Percentiles rank a stretch among this genome's conserved stretches.
phyloP scores from a whole-genome alignment of 1,140 invertebrate species.

The Spodoptera litura region DNA sequence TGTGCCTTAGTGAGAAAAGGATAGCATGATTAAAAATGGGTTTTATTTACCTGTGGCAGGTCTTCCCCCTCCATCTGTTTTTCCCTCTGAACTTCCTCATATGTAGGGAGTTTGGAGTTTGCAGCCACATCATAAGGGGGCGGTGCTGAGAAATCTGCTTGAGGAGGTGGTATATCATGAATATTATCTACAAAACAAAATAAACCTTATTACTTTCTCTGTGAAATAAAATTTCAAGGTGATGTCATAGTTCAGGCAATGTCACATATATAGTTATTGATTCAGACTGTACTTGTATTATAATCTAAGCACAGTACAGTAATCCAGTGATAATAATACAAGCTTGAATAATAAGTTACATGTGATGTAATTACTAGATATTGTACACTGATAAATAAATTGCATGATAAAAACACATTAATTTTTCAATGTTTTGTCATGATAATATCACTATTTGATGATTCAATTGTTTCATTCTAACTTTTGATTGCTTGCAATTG shows the following conservation, averaged over 20 bases:
- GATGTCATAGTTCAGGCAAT: no score
- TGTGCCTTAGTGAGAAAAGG: background rate
- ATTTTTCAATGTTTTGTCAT: no score
- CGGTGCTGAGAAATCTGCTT: constrained; percentile 93
- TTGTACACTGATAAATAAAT: no score
- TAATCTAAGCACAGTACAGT: no score
- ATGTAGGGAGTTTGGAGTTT: constrained; percentile 94
- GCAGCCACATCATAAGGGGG: constrained; percentile 93
- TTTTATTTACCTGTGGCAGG: constrained; percentile 75
- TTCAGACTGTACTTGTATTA: no score
- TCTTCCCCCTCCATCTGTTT: constrained; percentile 92
- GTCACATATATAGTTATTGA: no score
- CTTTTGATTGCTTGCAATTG: background rate
- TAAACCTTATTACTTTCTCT: background rate
- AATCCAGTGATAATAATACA: no score
- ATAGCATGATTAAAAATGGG: background rate
- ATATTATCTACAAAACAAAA: constrained; percentile 61
- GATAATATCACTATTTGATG: no score
- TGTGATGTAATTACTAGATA: no score
- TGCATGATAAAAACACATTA: no score
- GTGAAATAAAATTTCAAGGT: no score
- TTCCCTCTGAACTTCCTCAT: constrained; percentile 95
- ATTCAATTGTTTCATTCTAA: background rate
- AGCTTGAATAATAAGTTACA: no score
- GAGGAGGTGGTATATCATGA: constrained; percentile 90